Evolutionary conservation across 1,140 invertebrate genomes (phyloP), one percentile per base, ranked within the genome.

Genomic region (Euwallacea similis): DNA sequence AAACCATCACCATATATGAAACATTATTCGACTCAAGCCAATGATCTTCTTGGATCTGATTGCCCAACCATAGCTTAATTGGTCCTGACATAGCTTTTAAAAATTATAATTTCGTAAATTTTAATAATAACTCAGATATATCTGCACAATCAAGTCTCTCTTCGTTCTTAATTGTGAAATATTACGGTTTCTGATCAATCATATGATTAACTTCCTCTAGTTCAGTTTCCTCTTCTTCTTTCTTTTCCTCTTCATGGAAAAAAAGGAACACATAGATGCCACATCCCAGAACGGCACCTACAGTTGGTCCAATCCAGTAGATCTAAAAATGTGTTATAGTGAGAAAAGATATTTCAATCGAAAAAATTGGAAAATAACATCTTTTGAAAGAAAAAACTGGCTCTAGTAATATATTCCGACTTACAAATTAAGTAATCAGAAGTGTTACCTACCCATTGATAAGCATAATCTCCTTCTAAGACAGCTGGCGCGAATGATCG

Each of bases 401-500:
- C 2, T 2, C 21, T 33, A 4, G 4, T 33, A 33, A 1, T 33
- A 1, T 42, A 42, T 3, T 42, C 43, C 41, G 3, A 21, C 41
- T 11, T 62, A 62, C 11, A 62, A 7, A 42, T 47, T 2, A 15
- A 13, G n/a, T 2, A 11, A 46, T 3, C 11, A 55, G 21, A 33
- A 50, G 10, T 69, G 53, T 43, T 50, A 46, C 64, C 62, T 84
- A 94, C 86, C 93, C 93, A 95, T 72, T 93, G 91, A 59, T 85
- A 44, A 0, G 75, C 68, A 87, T 91, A 95, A 61, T 84, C 80
- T 6, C 84, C 85, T 43, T 87, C 88, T 77, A 92, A 88, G 7
- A 93, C 72, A 0, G 91, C 92, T 0, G 93, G 92, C 6, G 85
- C 92, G 62, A 94, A 87, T 11, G 88, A 88, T 75, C 92, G 86